Base-by-base conservation (phyloP, 2,797 vertebrate species). In the Thaleichthys pacificus region DNA sequence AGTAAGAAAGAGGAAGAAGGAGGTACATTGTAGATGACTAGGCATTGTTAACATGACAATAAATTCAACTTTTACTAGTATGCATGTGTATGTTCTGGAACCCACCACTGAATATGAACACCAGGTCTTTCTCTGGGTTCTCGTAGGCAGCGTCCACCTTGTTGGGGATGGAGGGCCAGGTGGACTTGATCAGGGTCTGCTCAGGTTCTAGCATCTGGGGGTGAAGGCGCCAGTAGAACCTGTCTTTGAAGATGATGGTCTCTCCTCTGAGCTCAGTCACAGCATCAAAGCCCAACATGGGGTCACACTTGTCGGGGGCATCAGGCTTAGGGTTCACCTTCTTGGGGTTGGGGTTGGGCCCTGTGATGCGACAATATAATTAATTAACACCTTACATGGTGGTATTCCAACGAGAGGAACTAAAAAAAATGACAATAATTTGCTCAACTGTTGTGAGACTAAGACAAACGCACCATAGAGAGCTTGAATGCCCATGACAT, bases 221-320 rank as follows among this genome's bases (percentile, higher is more conserved):
- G 70, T 98, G 97, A 11, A 98, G 74, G 54, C 97, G 91, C 98
- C 97, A 99, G 86, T 96, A 96, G 90, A 97, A 99, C 61, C 98
- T 96, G 93, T 99, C 97, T 89, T 99, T 99, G 83, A 99, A 99
- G 83, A 98, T 80, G 63, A 98, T 83, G 58, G 92, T 97, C 91
- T 99, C 96, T 77, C 97, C 97, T 80, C 97, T 93, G 75, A 99
- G 95, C 78, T 95, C 95, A 61, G 96, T 97, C 63, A 95, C 89
- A 9, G 97, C 98, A 81, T 99, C 97, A 63, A 99, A 93, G 35
- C 87, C 91, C 70, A 98, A 83, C 76, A 88, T 77, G 2, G 89
- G 92, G 75, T 97, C 95, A 89, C 97, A 99, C 84, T 94, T 98
- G 58, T 92, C 87, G 1, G 97, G 97, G 0, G 96, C 96, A 63